A percentile compares a stretch with the other conserved stretches of the same genome.
Conservation (phyloP, 2,888 invertebrate genomes). For the Aquatica leii region DNA sequence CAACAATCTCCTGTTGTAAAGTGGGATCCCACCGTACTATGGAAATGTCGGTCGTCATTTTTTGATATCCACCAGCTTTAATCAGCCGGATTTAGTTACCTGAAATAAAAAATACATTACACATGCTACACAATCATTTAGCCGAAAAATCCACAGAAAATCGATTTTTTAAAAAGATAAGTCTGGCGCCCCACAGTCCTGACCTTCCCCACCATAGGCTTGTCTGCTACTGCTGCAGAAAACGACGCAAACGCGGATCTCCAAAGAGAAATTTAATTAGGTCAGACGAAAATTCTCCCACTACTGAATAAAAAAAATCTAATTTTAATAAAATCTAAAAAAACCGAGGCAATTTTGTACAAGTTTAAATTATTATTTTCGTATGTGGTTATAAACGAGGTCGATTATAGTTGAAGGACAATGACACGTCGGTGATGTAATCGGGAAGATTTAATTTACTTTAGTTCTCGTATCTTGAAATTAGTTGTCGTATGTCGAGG, state of each 20-base stretch:
- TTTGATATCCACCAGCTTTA: conserved; percentile 36
- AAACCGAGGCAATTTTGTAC: neutral
- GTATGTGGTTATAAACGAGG: conserved; percentile 23
- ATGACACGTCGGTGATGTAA: conserved; percentile 34
- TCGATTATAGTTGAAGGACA: conserved; percentile 32
- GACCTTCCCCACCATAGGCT: conserved; percentile 34
- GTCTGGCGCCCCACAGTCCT: conserved; percentile 30
- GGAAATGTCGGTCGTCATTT: conserved; percentile 97
- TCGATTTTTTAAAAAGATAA: neutral
- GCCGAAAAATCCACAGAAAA: too few relatives aligned
- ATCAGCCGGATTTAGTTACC: conserved; percentile 25
- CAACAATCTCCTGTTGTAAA: conserved; percentile 91
- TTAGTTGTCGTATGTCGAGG: too few relatives aligned
- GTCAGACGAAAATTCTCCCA: conserved; percentile 9
- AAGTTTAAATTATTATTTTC: neutral
- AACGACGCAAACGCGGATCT: conserved; percentile 33
- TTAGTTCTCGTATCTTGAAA: too few relatives aligned
- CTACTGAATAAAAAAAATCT: neutral
- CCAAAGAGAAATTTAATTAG: conserved; percentile 16
- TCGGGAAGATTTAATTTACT: conserved; percentile 21
- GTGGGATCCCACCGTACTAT: conserved; percentile 97
- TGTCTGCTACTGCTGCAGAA: conserved; percentile 22
- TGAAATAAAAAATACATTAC: conserved; percentile 4
- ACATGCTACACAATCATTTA: neutral
- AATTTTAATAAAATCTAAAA: neutral